Evolutionary conservation across 2,797 vertebrate genomes (phyloP), one percentile per base, ranked within the genome.

Genomic region (Halcyon smyrnensis): DNA sequence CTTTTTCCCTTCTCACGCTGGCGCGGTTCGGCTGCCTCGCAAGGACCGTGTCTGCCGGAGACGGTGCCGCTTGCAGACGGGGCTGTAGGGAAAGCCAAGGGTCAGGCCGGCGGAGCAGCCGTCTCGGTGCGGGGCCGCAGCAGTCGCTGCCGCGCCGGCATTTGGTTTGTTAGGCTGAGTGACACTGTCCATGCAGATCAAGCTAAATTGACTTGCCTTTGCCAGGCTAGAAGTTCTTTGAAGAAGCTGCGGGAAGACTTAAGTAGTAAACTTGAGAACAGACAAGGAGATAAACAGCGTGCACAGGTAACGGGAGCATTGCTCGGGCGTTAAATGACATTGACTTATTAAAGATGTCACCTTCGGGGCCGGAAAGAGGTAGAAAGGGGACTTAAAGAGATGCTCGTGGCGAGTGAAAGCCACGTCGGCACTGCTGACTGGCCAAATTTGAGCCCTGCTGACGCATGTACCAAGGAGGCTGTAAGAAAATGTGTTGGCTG

Each of bases 211-310:
- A 34, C 84, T 87, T 89, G 69, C 91, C 79, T 68, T 97, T 93
- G 67, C 80, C 87, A 98, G 98, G 98, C 98, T 87, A 96, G 98
- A 73, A 98, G 73, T 85, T 98, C 97, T 79, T 88, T 98, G 69
- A 97, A 97, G 96, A 97, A 97, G 75, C 97, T 98, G 41, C 96
- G 97, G 78, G 96, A 98, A 85, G 98, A 98, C 86, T 96, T 98
- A 89, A 97, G 96, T 92, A 97, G 93, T 96, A 96, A 96, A 70
- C 97, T 98, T 75, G 96, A 97, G 92, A 94, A 59, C 90, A 94
- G 92, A 74, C 91, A 92, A 46, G 93, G 90, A 81, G 96, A 79
- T 94, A 71, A 78, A 27, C 62, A 82, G 68, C 62, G 32, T 2
- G 23, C 90, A 81, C 93, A 97, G 96, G 96, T 97, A 96, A 94